Base-by-base conservation (phyloP, 2,797 vertebrate genomes). In the Leptodactylus fallax region DNA sequence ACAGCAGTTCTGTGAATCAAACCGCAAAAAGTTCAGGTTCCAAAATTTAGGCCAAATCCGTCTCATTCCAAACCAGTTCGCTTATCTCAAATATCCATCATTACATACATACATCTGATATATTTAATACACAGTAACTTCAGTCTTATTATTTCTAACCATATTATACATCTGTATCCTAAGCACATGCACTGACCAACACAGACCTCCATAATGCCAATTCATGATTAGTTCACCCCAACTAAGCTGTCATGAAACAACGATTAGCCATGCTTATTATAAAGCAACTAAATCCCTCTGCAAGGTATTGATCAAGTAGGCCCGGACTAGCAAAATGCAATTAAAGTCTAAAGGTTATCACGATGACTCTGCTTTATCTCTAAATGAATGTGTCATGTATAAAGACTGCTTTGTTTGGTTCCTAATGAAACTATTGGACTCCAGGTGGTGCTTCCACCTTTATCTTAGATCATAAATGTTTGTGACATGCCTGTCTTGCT, bases 311-410 rank as follows among this genome's bases (percentile, higher is more conserved):
- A 85, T 80, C 87, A 85, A 72, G 78, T 61, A 78, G 79, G 67
- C 53, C 56, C 78, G 45, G 25, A 77, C 83, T 63, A 51, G 51
- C 69, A 89, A 89, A 89, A 89, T 89, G 60, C 87, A 89, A 89
- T 89, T 86, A 89, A 82, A 80, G 83, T 82, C 60, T 85, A 85
- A 88, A 89, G 84, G 87, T 89, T 89, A 89, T 86, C 87, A 82
- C 17, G 79, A 89, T 82, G 87, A 86, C 87, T 86, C 79, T 77
- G 13, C 79, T 81, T 81, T 86, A 89, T 86, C 87, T 85, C 19
- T 74, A 88, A 88, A 88, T 85, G 25, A 86, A 89, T 81, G 69
- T 86, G 83, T 82, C 83, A 86, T 89, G 77, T 78, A 77, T 81
- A 77, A 85, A 86, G 83, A 86, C 49, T 82, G 83, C 45, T 11